Base-by-base conservation (phyloP, 2,888 invertebrate genomes). In the Melieria crassipennis region DNA sequence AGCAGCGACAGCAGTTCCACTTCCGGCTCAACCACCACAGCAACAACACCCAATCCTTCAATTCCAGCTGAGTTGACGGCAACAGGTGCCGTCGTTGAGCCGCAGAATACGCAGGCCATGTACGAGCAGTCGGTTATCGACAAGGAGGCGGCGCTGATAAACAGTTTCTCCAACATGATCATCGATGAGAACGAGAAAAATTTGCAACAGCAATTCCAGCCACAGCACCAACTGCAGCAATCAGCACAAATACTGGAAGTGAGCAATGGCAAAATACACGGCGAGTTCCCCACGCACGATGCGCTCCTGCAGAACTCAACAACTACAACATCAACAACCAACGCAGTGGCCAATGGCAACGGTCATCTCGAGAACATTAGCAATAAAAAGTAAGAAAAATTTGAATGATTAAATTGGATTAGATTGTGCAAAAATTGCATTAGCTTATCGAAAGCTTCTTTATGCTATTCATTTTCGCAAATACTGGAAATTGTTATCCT, bases 121-220 rank as follows among this genome's bases (percentile, higher is more conserved):
- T 87, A 87, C 77, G 87, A 87, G 76, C 84, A 86, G 77, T 83
- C 86, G 72, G 86, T 87, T 74, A 83, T 83, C 71, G 87, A 87
- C 74, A 87, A 86, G 77, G 87, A 87, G 80, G 84, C 83, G 75
- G 81, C 86, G 63, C 80, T 87, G 64, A 86, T 87, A 72, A 84
- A 86, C 71, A 85, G 81, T 73, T 87, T 86, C 78, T 84, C 86
- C 75, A 84, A 83, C 73, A 82, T 86, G 83, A 85, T 86, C 65
- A 86, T 85, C 72, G 86, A 85, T 78, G 84, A 86, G 77, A 85
- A 85, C 73, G 80, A 82, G 50, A 86, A 86, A 78, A 85, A 84
- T 73, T 79, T 84, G 72, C 85, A 86, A 73, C 81, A 79, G 70
- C 75, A 77, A 64, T 72, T 73, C 47, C 65, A 69, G 43, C 65